phyloP scores from a whole-genome alignment of 2,888 invertebrate species.

The Watsonalla binaria region DNA sequence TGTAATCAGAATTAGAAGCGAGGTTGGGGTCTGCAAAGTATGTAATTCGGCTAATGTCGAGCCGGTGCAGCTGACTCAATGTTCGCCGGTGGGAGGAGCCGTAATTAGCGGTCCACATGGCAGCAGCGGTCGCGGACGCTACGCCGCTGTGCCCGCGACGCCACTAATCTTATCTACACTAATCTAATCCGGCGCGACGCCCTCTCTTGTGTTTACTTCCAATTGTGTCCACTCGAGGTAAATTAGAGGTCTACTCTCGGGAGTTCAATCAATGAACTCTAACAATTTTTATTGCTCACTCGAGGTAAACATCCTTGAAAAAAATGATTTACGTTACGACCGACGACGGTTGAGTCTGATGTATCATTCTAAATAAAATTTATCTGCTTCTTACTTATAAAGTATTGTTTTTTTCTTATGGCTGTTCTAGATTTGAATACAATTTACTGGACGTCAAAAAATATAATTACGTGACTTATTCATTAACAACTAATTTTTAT shows the following conservation, averaged over 20 bases:
- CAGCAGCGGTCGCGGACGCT: conserved; percentile 23
- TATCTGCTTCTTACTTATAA: no score
- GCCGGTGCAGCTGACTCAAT: conserved; percentile 7
- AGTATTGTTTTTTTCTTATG: no score
- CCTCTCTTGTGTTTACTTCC: conserved; percentile 75
- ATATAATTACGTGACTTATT: no score
- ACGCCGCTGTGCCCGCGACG: conserved; percentile 32
- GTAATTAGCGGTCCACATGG: conserved; percentile 61
- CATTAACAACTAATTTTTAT: no score
- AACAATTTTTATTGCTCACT: conserved; percentile 48
- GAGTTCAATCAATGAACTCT: conserved; percentile 51
- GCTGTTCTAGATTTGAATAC: no score
- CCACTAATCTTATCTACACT: conserved; percentile 72
- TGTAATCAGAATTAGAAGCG: conserved; percentile 17
- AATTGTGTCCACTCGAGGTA: conserved; percentile 75
- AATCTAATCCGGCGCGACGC: conserved; percentile 72
- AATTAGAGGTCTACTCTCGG: conserved; percentile 69
- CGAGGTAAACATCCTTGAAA: conserved; percentile 35
- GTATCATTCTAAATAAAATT: no score
- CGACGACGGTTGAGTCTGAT: no score
- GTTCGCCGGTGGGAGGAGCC: conserved; percentile 28
- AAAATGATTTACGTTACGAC: neutral
- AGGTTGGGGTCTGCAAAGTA: conserved; percentile 14
- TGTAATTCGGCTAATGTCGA: conserved; percentile 18
- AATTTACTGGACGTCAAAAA: no score